These are phyloP conservation scores for Bubo blakistoni DNA, from an alignment of 2,113 vertebrate genomes.

Conservation along the genomic window DNA sequence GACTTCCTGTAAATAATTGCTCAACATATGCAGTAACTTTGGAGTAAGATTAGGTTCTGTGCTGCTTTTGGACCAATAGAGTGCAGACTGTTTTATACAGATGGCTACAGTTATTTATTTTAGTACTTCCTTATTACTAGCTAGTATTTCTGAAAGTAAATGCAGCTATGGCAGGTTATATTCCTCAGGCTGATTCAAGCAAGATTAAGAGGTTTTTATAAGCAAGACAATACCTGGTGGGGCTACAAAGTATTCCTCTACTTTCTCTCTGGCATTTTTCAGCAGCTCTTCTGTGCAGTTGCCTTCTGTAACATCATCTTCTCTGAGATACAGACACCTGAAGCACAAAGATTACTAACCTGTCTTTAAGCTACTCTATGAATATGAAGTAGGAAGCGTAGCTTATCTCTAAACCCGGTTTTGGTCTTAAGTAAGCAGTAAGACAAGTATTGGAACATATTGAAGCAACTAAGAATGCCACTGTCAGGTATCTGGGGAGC, in stretches of 20 bases:
- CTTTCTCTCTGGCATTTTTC: constrained; percentile 75
- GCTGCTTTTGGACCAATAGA: neutral
- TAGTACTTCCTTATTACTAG: neutral
- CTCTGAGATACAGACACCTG: constrained; percentile 84
- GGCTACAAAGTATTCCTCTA: constrained; percentile 93
- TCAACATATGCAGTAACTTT: neutral
- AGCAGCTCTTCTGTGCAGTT: constrained; percentile 82
- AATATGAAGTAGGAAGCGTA: neutral
- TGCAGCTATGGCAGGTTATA: neutral
- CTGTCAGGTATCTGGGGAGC: neutral
- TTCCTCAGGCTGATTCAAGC: neutral
- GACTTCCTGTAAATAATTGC: neutral
- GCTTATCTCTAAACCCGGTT: neutral
- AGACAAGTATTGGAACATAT: neutral
- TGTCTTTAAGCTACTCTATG: neutral
- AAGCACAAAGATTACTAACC: neutral
- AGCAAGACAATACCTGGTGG: constrained; percentile 82
- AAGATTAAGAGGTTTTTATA: neutral
- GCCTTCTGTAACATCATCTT: constrained; percentile 80
- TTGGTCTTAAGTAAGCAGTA: neutral
- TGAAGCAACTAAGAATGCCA: neutral
- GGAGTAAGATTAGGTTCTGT: neutral
- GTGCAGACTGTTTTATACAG: neutral
- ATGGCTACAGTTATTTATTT: neutral
- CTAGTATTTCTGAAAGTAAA: neutral